phyloP scores from a whole-genome alignment of 2,888 invertebrate species.

The Mylabris sibirica region DNA sequence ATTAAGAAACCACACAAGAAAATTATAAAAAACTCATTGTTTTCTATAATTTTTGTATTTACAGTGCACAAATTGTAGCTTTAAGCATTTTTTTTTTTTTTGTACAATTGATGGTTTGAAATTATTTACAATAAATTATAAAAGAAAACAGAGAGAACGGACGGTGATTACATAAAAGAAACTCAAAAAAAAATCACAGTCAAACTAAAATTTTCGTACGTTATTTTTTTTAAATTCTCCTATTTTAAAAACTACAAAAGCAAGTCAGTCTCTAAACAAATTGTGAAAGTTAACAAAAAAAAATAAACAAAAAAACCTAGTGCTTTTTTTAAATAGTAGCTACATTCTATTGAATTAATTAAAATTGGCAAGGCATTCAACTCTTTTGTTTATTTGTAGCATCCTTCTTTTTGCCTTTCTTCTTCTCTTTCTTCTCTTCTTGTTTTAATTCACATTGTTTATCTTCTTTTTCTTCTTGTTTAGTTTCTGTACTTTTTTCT shows the following conservation, averaged over 20 bases:
- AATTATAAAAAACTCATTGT: constrained; percentile 12
- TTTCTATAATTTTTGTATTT: neutral
- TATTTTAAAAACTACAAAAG: constrained; percentile 18
- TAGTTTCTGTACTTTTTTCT: neutral
- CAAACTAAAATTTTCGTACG: constrained; percentile 22
- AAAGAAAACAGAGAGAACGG: constrained; percentile 21
- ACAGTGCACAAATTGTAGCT: neutral
- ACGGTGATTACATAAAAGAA: constrained; percentile 36
- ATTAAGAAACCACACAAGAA: constrained; percentile 13
- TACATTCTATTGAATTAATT: neutral
- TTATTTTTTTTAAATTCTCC: neutral
- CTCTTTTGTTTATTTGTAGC: constrained; percentile 23
- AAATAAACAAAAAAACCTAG: constrained; percentile 19
- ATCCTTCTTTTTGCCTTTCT: constrained; percentile 27
- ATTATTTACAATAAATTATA: constrained; percentile 47
- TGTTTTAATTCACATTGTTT: constrained; percentile 32
- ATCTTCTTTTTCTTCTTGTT: constrained; percentile 14
- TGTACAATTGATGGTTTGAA: constrained; percentile 43
- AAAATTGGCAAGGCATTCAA: constrained; percentile 21
- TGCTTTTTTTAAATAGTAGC: constrained; percentile 30
- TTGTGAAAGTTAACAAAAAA: constrained; percentile 19
- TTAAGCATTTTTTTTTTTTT: constrained; percentile 29
- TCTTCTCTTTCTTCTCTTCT: constrained; percentile 35
- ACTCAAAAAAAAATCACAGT: constrained; percentile 48
- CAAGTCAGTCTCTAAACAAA: constrained; percentile 27